Evolutionary conservation across 2,113 vertebrate genomes (phyloP), one percentile per base, ranked within the genome.

Genomic region (Rutilus rutilus): DNA sequence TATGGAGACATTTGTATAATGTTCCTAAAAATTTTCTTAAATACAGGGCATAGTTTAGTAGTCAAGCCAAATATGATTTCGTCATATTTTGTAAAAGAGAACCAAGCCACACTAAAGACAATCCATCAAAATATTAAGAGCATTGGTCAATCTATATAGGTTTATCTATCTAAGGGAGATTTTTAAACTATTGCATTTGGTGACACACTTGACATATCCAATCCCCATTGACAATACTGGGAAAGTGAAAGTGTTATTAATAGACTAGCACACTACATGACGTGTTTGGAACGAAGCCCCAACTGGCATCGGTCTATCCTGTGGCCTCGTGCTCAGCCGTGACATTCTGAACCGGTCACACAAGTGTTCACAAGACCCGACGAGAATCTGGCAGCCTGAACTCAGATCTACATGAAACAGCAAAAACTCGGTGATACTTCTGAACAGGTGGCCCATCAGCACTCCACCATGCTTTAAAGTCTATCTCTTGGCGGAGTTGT

Each of bases 341-440:
- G 91, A 92, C 95, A 94, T 95, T 93, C 94, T 86, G 89, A 88
- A 90, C 87, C 76, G 90, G 91, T 91, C 92, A 93, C 86, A 86
- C 84, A 67, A 76, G 87, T 81, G 65, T 47, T 30, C 78, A 87
- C 39, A 36, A 83, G 60, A 54, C 71, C 67, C 27, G 50, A 78
- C 54, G 33, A 75, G 54, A 73, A 57, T 60, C n/a, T 30, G 25
- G 36, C 62, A 15, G 23, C 42, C 39, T 6, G 39, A 52, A 15
- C 62, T 33, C 23, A 39, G 78, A 36, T 7, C 62, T 36, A 42
- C 25, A 54, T 77, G 33, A n/a, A 64, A 64, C 76, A 36, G 15
- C 6, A 65, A 39, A 54, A 59, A 17, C 60, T 3, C 52, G 27
- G 25, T 23, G 11, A 57, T 42, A 17, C 11, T 45, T 65, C 25